phyloP scores from a whole-genome alignment of 1,140 invertebrate genomes.

The Anagrus nilaparvatae region DNA sequence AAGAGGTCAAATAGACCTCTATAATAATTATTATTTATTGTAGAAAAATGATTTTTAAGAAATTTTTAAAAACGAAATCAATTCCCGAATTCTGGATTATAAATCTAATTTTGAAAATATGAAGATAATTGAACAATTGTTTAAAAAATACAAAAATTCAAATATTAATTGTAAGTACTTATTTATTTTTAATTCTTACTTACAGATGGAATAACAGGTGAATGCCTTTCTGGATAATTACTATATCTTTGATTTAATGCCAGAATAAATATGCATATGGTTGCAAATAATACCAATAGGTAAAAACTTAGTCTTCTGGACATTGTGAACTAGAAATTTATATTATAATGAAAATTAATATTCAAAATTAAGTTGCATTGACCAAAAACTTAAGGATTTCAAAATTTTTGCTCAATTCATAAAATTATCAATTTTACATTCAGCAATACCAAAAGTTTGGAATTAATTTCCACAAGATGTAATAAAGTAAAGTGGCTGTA shows the following conservation, averaged over 20 bases:
- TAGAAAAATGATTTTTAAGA: not conserved
- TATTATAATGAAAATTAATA: not conserved
- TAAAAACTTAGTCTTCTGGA: slow-evolving; percentile 38
- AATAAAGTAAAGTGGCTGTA: too few relatives aligned
- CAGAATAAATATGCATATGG: slow-evolving; percentile 38
- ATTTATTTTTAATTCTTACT: slow-evolving; percentile 19
- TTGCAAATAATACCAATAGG: slow-evolving; percentile 34
- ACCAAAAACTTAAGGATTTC: too few relatives aligned
- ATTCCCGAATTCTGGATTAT: not conserved
- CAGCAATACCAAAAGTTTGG: too few relatives aligned
- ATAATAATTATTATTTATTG: not conserved
- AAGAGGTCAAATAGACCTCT: not conserved
- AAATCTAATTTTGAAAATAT: slow-evolving; percentile 10
- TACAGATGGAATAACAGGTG: slow-evolving; percentile 36
- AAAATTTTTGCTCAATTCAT: too few relatives aligned
- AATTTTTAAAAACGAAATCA: slow-evolving; percentile 6
- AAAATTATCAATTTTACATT: too few relatives aligned
- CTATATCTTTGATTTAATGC: slow-evolving; percentile 38
- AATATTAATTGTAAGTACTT: not conserved
- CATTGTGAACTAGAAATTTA: slow-evolving; percentile 17
- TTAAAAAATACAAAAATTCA: not conserved
- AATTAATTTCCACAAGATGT: too few relatives aligned
- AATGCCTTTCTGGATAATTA: slow-evolving; percentile 36
- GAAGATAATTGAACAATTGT: not conserved
- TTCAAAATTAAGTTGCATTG: too few relatives aligned